phyloP scores from a whole-genome alignment of 2,888 invertebrate genomes.

The Spialia ferax region DNA sequence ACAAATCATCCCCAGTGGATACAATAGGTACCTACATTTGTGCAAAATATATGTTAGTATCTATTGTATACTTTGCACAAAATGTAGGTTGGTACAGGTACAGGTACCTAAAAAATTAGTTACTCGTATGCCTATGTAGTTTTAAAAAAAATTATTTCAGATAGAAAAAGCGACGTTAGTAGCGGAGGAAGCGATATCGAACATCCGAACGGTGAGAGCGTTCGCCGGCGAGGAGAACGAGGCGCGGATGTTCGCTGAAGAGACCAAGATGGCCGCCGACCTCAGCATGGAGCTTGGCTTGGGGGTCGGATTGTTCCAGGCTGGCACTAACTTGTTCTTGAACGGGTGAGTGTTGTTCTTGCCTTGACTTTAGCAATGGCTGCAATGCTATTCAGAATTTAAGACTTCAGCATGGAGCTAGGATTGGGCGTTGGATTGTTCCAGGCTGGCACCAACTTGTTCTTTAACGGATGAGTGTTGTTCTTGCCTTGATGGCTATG shows the following conservation, averaged over 20 bases:
- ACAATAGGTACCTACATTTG: too few relatives aligned
- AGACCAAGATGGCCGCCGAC: conserved; percentile 90
- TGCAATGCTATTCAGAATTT: too few relatives aligned
- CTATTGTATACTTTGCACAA: too few relatives aligned
- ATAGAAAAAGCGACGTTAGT: conserved; percentile 94
- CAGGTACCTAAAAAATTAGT: too few relatives aligned
- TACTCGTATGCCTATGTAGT: too few relatives aligned
- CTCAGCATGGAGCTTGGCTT: conserved; percentile 93
- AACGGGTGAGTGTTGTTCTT: conserved; percentile 85
- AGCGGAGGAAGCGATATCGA: conserved; percentile 97
- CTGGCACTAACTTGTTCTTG: conserved; percentile 94
- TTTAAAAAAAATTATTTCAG: conserved; percentile 74
- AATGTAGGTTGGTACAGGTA: too few relatives aligned
- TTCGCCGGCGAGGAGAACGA: conserved; percentile 97
- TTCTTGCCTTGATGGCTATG: too few relatives aligned
- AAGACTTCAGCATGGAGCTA: neutral
- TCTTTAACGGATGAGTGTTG: too few relatives aligned
- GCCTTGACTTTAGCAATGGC: neutral
- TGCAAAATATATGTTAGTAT: too few relatives aligned
- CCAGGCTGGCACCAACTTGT: too few relatives aligned
- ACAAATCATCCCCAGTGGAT: too few relatives aligned
- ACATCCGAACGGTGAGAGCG: conserved; percentile 97
- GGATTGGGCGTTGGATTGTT: neutral
- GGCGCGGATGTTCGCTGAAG: conserved; percentile 89
- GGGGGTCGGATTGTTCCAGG: conserved; percentile 97